Evolutionary conservation across 1,140 invertebrate species (phyloP).

Genomic region (Antheraea mylitta): DNA sequence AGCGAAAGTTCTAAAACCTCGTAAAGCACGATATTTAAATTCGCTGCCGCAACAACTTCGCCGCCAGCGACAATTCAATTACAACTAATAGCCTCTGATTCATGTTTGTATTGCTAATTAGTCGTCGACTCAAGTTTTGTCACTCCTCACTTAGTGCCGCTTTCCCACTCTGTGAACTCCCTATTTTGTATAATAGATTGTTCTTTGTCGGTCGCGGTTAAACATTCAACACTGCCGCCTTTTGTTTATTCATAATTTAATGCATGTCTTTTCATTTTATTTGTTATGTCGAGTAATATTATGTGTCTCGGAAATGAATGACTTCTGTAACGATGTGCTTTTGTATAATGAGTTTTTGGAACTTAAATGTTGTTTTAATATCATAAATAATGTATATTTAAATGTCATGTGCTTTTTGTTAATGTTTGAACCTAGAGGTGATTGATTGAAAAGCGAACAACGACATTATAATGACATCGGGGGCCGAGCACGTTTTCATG

Average conservation of each 20-base stretch:
- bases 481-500: no score
- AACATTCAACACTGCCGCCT: slow-evolving; percentile 40
- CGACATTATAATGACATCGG: no score
- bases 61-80: slow-evolving; percentile 74
- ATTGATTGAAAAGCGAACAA: no score
- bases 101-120: slow-evolving; percentile 78
- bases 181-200: slow-evolving; percentile 59
- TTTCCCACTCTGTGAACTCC: slow-evolving; percentile 41
- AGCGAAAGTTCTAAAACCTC: slow-evolving; percentile 39
- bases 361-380: not conserved
- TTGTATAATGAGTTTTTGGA: slow-evolving; percentile 5
- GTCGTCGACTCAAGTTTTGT: slow-evolving; percentile 74
- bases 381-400: not conserved
- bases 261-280: slow-evolving; percentile 44
- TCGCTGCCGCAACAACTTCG: slow-evolving; percentile 61
- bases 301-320: slow-evolving; percentile 15
- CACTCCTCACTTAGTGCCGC: slow-evolving; percentile 65
- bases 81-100: slow-evolving; percentile 77
- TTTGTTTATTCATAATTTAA: slow-evolving; percentile 54
- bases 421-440: not conserved
- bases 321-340: slow-evolving; percentile 14
- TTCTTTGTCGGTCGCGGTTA: slow-evolving; percentile 41
- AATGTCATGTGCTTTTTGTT: not conserved
- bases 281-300: slow-evolving; percentile 12
- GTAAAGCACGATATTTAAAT: slow-evolving; percentile 74